Conservation (phyloP, 2,113 vertebrate species). For the Heterotilapia buettikoferi region DNA sequence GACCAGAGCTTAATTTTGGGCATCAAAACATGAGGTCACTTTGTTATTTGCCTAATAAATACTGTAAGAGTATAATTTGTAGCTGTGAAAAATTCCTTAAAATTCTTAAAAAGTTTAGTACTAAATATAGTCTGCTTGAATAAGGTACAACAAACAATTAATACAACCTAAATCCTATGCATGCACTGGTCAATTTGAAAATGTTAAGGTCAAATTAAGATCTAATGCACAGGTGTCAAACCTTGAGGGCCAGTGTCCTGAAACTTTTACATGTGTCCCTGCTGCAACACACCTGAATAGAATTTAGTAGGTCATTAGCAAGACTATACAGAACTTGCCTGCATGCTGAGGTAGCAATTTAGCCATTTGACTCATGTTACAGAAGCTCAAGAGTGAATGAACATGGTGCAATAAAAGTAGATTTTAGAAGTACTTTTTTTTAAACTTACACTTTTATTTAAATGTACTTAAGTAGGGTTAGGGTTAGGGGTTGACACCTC, state of each 20-base stretch:
- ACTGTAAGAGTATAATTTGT: not conserved
- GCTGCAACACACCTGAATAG: not conserved
- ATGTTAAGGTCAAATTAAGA: not conserved
- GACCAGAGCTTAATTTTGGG: not conserved
- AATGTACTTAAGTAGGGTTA: not conserved
- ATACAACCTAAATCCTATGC: not conserved
- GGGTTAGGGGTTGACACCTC: not conserved
- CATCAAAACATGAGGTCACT: not conserved
- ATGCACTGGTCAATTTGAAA: not conserved
- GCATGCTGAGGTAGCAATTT: not conserved
- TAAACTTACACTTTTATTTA: not conserved
- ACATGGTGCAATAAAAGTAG: not conserved
- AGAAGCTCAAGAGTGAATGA: not conserved
- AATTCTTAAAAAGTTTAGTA: not conserved
- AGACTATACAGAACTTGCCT: not conserved
- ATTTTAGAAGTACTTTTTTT: not conserved
- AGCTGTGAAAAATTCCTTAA: not conserved
- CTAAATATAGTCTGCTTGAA: not conserved
- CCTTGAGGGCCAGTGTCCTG: not conserved
- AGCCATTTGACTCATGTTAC: not conserved
- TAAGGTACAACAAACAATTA: not conserved
- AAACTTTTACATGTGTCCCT: not conserved
- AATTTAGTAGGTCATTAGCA: not conserved
- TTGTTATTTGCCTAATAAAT: not conserved
- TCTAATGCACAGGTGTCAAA: not conserved